These are phyloP conservation scores for Theretra japonica DNA, from an alignment of 2,888 invertebrate genomes.

Conservation along the genomic window DNA sequence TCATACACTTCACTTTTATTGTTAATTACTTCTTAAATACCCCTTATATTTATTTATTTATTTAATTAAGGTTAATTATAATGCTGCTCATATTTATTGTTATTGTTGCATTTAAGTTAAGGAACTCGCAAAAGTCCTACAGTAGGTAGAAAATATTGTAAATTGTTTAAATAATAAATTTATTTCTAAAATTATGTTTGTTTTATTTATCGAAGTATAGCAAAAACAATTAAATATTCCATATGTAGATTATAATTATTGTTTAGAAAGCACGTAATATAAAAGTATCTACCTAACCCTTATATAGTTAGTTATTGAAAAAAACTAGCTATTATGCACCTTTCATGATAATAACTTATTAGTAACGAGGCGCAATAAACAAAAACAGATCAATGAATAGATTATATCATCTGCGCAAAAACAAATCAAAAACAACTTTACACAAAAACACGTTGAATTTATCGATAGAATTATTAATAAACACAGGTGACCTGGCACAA, in stretches of 20 bases:
- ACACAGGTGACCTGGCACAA: conserved; percentile 9
- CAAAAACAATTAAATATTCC: not conserved
- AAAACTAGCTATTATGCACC: no score
- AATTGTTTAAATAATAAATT: conserved; percentile 39
- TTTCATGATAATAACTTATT: not conserved
- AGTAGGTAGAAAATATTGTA: conserved; percentile 65
- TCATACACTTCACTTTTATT: conserved; percentile 17
- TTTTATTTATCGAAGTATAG: not conserved
- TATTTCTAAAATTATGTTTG: conserved; percentile 34
- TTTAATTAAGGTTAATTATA: not conserved
- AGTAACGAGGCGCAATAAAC: not conserved
- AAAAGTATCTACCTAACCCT: no score
- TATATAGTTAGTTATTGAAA: no score
- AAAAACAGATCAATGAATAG: not conserved
- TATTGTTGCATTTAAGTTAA: conserved; percentile 43
- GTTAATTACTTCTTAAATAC: conserved; percentile 18
- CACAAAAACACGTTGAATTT: not conserved
- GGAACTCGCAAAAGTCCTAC: conserved; percentile 54
- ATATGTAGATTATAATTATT: no score
- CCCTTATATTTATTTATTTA: conserved; percentile 24
- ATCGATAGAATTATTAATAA: conserved; percentile 4
- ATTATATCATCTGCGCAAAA: not conserved
- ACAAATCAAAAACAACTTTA: not conserved
- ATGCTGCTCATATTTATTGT: conserved; percentile 33
- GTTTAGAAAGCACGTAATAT: no score